Conservation (phyloP, 1,140 invertebrate species). For the Heliconius himera region DNA sequence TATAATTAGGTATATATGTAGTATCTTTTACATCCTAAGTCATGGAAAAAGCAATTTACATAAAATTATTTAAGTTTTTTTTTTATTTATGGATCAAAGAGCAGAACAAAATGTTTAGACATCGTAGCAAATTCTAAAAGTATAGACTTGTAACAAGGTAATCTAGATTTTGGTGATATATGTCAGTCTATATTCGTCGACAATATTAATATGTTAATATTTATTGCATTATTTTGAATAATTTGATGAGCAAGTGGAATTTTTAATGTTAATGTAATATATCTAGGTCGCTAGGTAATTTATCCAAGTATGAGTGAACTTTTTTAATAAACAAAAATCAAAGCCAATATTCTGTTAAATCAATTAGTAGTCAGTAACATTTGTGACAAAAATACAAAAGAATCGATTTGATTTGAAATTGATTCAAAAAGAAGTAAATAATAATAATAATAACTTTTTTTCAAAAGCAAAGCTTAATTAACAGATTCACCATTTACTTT, state of each 20-base stretch:
- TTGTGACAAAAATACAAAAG: neutral
- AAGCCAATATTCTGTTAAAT: neutral
- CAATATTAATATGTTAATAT: neutral
- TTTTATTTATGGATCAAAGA: neutral
- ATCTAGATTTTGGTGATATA: conserved; percentile 23
- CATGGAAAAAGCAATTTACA: neutral
- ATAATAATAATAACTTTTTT: neutral
- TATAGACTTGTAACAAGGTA: neutral
- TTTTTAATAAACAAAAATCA: neutral
- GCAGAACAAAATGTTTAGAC: neutral
- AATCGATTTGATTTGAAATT: neutral
- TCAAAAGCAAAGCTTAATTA: neutral
- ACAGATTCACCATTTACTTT: neutral
- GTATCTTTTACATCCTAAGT: neutral
- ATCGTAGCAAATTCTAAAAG: neutral
- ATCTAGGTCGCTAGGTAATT: neutral
- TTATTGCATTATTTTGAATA: conserved; percentile 13
- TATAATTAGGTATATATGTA: neutral
- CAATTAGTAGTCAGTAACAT: too few relatives aligned
- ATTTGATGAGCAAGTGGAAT: conserved; percentile 17
- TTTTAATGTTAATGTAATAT: conserved; percentile 9
- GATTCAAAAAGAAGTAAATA: neutral
- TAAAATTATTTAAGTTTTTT: neutral
- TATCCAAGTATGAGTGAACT: too few relatives aligned
- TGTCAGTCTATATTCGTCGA: neutral